Base-by-base conservation (phyloP, 2,113 vertebrate species). In the Lamprologus lemairii region DNA sequence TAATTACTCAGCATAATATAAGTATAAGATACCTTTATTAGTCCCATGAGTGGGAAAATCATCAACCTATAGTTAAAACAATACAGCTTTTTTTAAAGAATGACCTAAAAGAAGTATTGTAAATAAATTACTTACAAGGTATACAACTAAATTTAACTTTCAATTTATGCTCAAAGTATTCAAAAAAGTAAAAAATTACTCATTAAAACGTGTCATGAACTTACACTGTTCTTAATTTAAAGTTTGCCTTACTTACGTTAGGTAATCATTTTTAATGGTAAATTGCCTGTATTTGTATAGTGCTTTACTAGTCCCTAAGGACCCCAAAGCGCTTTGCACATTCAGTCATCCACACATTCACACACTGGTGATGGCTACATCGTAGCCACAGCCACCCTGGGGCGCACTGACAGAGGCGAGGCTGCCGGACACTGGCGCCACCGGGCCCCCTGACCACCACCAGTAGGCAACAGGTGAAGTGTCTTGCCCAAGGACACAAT, bases 311-410 rank as follows among this genome's bases (percentile, higher is more conserved):
- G n/a, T 54, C 0, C n/a, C 53, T 23, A 12, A 23, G n/a, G 53
- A 54, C n/a, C n/a, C 53, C n/a, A 54, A 53, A 53, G 51, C 51
- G 0, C 51, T 54, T 54, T 21, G 6, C 5, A 54, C 5, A 54
- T 1, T 0, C 51, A 54, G 51, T 53, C 51, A 53, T 53, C 0
- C 51, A 53, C 47, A 3, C 17, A 51, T 19, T 51, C 0, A 51
- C 51, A 53, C n/a, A 53, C 51, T 11, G 51, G 2, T 53, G 51
- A 53, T 53, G 17, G 16, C 51, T 54, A 54, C 51, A 21, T 21
- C 0, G n/a, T 21, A 21, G 0, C 51, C 51, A 54, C 51, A 53
- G 51, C 51, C 3, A 0, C 9, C 19, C 51, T 53, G 51, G 51
- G 51, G 19, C 3, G 1, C 19, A 53, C 51, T 53, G 51, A 53